These are phyloP conservation scores for Tonatia bakeri DNA, from an alignment of 2,113 vertebrate genomes.

Conservation along the genomic window DNA sequence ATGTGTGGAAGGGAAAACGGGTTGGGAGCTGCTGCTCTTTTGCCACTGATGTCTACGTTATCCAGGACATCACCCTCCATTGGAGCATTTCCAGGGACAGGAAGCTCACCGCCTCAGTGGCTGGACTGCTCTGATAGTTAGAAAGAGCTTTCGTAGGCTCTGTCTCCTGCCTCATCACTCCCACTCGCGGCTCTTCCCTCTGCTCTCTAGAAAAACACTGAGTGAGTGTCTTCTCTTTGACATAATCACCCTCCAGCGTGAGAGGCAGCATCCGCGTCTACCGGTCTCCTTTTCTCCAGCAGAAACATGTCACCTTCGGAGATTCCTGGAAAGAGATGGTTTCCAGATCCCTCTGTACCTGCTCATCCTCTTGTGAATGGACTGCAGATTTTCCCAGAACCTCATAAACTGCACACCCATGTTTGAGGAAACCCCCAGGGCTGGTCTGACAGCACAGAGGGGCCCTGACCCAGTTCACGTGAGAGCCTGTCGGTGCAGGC, in stretches of 20 bases:
- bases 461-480: not conserved
- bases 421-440: not conserved
- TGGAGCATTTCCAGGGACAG: not conserved
- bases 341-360: not conserved
- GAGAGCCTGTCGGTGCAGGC: not conserved
- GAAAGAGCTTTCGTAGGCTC: not conserved
- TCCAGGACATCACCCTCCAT: not conserved
- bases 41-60: not conserved
- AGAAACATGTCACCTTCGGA: not conserved
- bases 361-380: not conserved
- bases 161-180: not conserved
- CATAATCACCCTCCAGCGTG: fast-evolving
- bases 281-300: not conserved
- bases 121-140: not conserved
- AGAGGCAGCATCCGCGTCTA: not conserved
- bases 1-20: not conserved
- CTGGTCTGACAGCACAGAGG: not conserved
- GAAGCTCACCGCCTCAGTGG: not conserved
- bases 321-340: not conserved
- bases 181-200: not conserved
- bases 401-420: not conserved
- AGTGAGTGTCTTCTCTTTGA: not conserved
- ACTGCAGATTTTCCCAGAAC: not conserved
- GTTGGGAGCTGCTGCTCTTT: not conserved
- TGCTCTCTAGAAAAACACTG: not conserved